Base-by-base conservation (phyloP, 2,888 invertebrate species). In the Apoderus coryli region DNA sequence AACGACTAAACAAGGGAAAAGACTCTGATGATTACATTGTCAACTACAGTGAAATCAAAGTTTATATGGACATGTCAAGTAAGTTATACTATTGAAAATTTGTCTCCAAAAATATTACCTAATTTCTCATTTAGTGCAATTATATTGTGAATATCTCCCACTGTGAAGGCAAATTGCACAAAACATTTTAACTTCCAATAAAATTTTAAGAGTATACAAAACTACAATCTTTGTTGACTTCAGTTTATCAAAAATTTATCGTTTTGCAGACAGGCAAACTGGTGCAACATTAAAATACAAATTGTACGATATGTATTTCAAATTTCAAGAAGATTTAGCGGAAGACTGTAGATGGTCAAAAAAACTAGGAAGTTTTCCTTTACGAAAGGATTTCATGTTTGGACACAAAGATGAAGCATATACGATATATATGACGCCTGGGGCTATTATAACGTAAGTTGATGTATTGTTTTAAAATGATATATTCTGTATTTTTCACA, bases 391-490 rank as follows among this genome's bases (percentile, higher is more conserved):
- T 6, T 80, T 81, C 1, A 59, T 85, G 24, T 81, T 69, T 48
- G 85, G 85, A 2, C 59, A 60, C 32, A 37, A 34, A 10, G 65
- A 78, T 32, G 71, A 77, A 3, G 74, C 73, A 38, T 81, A 78
- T 52, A 71, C 76, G 4, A 70, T 73, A 35, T 90, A 81, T 53
- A 79, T 88, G 67, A 79, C 81, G 0, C 89, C 89, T 0, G 81
- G 82, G 4, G 72, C 85, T 28, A 69, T 90, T 42, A 64, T 88
- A 42, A 76, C 80, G 82, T 84, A 57, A 72, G 72, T 61, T n/a
- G n/a, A n/a, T n/a, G n/a, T n/a, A n/a, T n/a, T n/a, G n/a, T n/a
- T n/a, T n/a, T n/a, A 29, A n/a, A n/a, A n/a, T n/a, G n/a, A n/a
- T n/a, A n/a, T n/a, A n/a, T n/a, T n/a, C n/a, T n/a, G n/a, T n/a